phyloP scores from a whole-genome alignment of 2,113 vertebrate genomes.

The Rhabdornis inornatus region DNA sequence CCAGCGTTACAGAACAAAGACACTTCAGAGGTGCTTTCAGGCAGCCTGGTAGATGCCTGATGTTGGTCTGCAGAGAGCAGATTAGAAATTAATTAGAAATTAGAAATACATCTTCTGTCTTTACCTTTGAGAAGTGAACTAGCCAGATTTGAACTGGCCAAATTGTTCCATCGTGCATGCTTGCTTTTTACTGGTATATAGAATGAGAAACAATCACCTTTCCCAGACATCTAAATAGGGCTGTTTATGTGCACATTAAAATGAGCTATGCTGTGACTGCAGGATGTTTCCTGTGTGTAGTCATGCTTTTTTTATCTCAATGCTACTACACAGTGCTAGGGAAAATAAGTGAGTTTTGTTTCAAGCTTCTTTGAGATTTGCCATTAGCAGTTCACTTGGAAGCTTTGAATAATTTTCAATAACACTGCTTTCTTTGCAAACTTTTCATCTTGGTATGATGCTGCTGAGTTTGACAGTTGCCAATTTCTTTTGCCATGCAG shows the following conservation, averaged over 20 bases:
- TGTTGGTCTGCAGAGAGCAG: not conserved
- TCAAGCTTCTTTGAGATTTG: not conserved
- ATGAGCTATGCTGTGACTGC: not conserved
- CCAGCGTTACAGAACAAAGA: not conserved
- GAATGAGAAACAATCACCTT: constrained; percentile 16
- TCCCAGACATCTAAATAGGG: not conserved
- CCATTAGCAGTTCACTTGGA: not conserved
- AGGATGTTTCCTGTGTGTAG: not conserved
- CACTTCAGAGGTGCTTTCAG: not conserved
- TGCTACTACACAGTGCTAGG: not conserved
- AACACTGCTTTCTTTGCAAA: not conserved
- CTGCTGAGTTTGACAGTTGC: not conserved
- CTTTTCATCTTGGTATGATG: not conserved
- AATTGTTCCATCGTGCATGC: not conserved
- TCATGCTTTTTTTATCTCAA: not conserved
- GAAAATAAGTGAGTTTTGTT: not conserved
- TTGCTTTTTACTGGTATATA: not conserved
- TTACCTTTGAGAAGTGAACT: not conserved
- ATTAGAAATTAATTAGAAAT: not conserved
- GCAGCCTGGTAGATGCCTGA: not conserved
- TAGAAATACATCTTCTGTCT: not conserved
- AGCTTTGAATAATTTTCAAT: not conserved
- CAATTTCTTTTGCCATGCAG: constrained; percentile 62
- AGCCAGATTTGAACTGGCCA: not conserved
- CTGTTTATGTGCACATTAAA: not conserved